Base-by-base conservation (phyloP, 2,888 invertebrate genomes). In the Lamproptera curius region DNA sequence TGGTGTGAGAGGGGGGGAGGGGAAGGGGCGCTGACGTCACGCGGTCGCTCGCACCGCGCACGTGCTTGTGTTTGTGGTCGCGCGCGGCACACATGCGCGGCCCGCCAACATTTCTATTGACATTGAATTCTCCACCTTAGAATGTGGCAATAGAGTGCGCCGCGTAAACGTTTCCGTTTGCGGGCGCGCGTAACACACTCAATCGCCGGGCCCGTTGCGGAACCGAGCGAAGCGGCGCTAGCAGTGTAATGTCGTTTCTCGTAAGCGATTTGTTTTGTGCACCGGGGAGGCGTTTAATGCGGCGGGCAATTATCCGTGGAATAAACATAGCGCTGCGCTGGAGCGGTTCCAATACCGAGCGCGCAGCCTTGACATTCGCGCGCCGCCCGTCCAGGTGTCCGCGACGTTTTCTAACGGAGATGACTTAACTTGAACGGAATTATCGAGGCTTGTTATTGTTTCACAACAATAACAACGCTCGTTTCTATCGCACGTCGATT, bases 311-410 rank as follows among this genome's bases (percentile, higher is more conserved):
- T 11, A 4, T 11, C 9, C 9, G 28, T 11, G 28, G 17, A 44
- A 43, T 36, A 38, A 38, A 38, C 44, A 38, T 17, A 28, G 55
- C 55, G 58, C 59, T 61, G 61, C 58, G 68, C 84, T 84, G 85
- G 82, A 85, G 73, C 67, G 64, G 57, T 74, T 84, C 83, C 80
- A 84, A 84, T 74, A 84, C 82, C 80, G 83, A 83, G 66, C 67
- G 62, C 56, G 63, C 74, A 80, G 77, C 85, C 86, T 86, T 86
- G 85, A 85, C 85, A 85, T 86, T 85, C 76, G 73, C 62, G 77
- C 74, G 81, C 81, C 83, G 81, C 79, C 79, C 67, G 66, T 61
- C 67, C 70, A 65, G 28, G 20, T 9, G 59, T 67, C 61, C 63
- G 57, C 63, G 62, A 57, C 61, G 50, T 58, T 56, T 52, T 54